These are phyloP conservation scores for Athene cunicularia DNA, from an alignment of 2,113 vertebrate species.

Conservation along the genomic window DNA sequence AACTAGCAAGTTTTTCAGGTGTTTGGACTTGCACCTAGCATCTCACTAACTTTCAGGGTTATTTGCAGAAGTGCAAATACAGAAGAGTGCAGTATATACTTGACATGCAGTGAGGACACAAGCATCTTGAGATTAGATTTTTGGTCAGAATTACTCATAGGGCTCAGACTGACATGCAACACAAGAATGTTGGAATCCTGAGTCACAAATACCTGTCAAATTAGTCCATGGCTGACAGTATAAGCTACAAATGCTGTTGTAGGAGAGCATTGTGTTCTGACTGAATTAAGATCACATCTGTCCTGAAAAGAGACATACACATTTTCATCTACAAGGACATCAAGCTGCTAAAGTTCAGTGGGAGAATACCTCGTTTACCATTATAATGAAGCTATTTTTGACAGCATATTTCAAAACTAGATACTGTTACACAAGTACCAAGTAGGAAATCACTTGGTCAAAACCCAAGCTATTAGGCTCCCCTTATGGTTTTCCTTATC, in stretches of 20 bases:
- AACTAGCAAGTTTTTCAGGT: not conserved
- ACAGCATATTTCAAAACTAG: not conserved
- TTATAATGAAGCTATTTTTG: not conserved
- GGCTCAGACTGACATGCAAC: no score
- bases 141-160: not conserved
- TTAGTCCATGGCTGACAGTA: not conserved
- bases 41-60: not conserved
- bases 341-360: not conserved
- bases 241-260: not conserved
- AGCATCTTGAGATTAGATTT: not conserved
- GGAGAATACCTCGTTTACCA: not conserved
- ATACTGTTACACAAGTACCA: not conserved
- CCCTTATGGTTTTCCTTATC: constrained; percentile 57
- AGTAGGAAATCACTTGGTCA: not conserved
- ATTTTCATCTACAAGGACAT: not conserved
- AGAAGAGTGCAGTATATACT: not conserved
- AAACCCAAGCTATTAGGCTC: not conserved
- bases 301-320: not conserved
- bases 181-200: not conserved
- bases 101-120: not conserved
- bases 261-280: not conserved
- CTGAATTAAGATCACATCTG: not conserved
- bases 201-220: not conserved
- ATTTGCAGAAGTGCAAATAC: not conserved
- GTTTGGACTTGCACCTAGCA: not conserved